Conservation (phyloP, 2,888 invertebrate species). For the Orchesellides sinensis region DNA sequence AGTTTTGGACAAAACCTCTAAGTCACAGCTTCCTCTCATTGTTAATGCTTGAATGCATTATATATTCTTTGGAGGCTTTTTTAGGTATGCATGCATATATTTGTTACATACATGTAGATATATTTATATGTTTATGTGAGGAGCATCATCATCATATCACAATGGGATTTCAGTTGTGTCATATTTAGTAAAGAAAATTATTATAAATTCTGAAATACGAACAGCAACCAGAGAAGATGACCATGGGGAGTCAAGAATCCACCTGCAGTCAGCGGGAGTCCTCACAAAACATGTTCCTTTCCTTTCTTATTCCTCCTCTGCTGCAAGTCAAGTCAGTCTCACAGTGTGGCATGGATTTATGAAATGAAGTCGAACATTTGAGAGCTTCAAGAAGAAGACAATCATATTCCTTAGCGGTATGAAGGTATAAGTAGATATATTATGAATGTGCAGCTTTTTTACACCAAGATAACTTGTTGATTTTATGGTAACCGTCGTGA, state of each 20-base stretch:
- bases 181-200: slow-evolving; percentile 64
- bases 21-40: neutral
- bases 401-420: too few relatives aligned
- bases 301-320: slow-evolving; percentile 45
- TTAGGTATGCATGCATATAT: too few relatives aligned
- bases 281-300: slow-evolving; percentile 60
- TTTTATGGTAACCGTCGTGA: too few relatives aligned
- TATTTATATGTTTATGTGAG: too few relatives aligned
- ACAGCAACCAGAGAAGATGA: slow-evolving; percentile 56
- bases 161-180: slow-evolving; percentile 57
- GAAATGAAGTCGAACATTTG: slow-evolving; percentile 60
- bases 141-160: slow-evolving; percentile 15
- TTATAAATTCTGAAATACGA: slow-evolving; percentile 58
- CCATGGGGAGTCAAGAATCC: slow-evolving; percentile 68
- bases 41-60: slow-evolving; percentile 2
- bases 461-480: too few relatives aligned
- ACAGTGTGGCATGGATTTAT: slow-evolving; percentile 64
- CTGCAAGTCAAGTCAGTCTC: slow-evolving; percentile 58
- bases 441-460: too few relatives aligned
- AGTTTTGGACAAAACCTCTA: slow-evolving; percentile 28
- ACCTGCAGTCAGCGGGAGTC: slow-evolving; percentile 67
- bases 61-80: slow-evolving; percentile 6
- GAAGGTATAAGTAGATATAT: too few relatives aligned
- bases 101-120: neutral
- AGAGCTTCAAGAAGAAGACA: slow-evolving; percentile 46